Conservation (phyloP, 53 echinoderm and acorn worm genomes). For the Arbacia lixula region DNA sequence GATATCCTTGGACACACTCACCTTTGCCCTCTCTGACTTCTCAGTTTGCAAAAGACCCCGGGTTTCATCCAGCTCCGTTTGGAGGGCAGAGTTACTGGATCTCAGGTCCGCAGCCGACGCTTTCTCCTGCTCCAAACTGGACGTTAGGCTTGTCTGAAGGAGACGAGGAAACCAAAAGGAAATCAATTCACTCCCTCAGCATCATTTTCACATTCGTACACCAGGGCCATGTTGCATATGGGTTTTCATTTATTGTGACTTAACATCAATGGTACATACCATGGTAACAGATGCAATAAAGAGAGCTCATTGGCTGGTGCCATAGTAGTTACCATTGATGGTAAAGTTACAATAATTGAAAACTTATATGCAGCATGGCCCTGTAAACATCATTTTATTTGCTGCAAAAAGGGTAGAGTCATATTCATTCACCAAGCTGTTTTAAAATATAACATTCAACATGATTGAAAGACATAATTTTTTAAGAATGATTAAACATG, state of each 20-base stretch:
- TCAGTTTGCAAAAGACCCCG: conserved; percentile 54
- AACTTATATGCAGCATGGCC: not conserved
- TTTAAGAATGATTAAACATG: not conserved
- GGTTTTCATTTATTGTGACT: too few species aligned
- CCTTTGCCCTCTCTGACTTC: conserved; percentile 75
- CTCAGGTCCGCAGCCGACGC: conserved; percentile 42
- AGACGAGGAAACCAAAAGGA: not conserved
- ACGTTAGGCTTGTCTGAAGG: conserved; percentile 12
- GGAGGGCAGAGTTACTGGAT: conserved; percentile 49
- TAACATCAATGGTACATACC: too few species aligned
- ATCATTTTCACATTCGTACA: not conserved
- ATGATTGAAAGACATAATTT: not conserved
- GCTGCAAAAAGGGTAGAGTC: too few species aligned
- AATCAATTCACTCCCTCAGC: not conserved
- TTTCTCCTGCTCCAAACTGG: conserved; percentile 60
- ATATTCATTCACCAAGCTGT: too few species aligned
- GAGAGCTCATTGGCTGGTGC: too few species aligned
- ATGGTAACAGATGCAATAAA: too few species aligned
- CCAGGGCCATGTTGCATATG: too few species aligned
- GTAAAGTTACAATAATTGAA: too few species aligned
- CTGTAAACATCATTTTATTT: not conserved
- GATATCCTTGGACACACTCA: conserved; percentile 35
- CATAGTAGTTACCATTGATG: too few species aligned
- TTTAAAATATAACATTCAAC: not conserved
- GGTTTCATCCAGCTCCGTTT: conserved; percentile 60